A percentile compares a stretch with the other conserved stretches of the same genome.
phyloP scores from a whole-genome alignment of 2,888 invertebrate genomes.

The Spatulosminthurus flaviceps region DNA sequence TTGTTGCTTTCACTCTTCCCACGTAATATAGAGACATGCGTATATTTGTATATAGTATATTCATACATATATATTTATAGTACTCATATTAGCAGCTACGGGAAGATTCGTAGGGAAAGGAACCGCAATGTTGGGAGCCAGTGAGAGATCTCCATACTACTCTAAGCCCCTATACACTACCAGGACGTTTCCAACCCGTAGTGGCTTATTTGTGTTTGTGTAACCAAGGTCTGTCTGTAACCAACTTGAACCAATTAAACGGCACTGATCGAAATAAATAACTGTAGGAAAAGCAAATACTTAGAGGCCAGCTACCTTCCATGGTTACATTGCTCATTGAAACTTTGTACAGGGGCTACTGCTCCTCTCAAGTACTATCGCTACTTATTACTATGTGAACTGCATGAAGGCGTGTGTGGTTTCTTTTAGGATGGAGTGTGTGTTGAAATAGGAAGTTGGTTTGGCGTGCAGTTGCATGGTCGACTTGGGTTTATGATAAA shows the following conservation, averaged over 20 bases:
- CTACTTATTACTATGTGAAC: background rate
- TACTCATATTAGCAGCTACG: too few species aligned
- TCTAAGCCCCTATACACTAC: background rate
- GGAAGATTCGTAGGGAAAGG: background rate
- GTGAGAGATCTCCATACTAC: background rate
- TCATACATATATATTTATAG: background rate
- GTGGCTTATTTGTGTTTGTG: constrained; percentile 16
- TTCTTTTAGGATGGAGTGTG: background rate
- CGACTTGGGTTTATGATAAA: constrained; percentile 12
- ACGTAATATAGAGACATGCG: too few species aligned
- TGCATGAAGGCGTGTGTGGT: background rate
- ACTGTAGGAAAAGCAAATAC: constrained; percentile 26
- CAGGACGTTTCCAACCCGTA: background rate
- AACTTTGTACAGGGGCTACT: too few species aligned
- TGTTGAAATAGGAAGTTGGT: background rate
- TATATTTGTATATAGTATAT: background rate
- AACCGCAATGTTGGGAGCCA: background rate
- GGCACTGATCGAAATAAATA: constrained; percentile 49
- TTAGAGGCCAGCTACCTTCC: background rate
- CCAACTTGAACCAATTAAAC: constrained; percentile 45
- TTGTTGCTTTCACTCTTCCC: constrained; percentile 9
- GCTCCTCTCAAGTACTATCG: too few species aligned
- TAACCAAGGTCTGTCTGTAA: constrained; percentile 36
- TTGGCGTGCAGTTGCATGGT: background rate
- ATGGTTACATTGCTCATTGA: too few species aligned